Percentiles rank a stretch among this genome's conserved stretches.
Evolutionary conservation across 2,888 invertebrate species (phyloP).

Genomic region (Phaonia tiefii): DNA sequence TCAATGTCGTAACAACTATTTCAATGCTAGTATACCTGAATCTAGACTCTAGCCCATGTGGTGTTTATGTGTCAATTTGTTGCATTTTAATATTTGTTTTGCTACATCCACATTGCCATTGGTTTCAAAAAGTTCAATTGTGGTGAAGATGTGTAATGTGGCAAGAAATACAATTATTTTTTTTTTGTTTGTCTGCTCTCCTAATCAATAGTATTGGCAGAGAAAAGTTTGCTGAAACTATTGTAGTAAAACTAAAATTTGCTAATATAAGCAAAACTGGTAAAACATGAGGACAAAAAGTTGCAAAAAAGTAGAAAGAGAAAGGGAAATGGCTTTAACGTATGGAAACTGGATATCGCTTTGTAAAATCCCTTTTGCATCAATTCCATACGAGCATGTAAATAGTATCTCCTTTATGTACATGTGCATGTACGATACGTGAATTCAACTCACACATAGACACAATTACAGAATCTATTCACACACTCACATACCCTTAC

Average conservation of each 20-base stretch:
- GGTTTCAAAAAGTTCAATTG: conserved; percentile 26
- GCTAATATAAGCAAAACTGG: conserved; percentile 47
- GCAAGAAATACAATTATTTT: conserved; percentile 13
- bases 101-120: background rate
- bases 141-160: conserved; percentile 4
- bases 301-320: background rate
- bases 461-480: conserved; percentile 6
- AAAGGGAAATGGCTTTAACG: background rate
- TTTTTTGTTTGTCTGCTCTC: background rate
- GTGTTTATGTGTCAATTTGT: conserved; percentile 53
- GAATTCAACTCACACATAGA: conserved; percentile 26
- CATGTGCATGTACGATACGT: conserved; percentile 10
- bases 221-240: conserved; percentile 45
- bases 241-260: conserved; percentile 45
- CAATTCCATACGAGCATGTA: conserved; percentile 42
- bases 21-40: background rate
- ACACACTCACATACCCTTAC: conserved; percentile 26
- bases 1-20: background rate
- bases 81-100: conserved; percentile 15
- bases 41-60: conserved; percentile 4
- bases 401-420: conserved; percentile 19
- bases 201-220: conserved; percentile 2
- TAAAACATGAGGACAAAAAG: background rate
- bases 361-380: conserved; percentile 59
- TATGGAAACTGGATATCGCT: conserved; percentile 12